Evolutionary conservation across 2,888 invertebrate genomes (phyloP), one percentile per base, ranked within the genome.

Genomic region (Sarcophaga rosellei): DNA sequence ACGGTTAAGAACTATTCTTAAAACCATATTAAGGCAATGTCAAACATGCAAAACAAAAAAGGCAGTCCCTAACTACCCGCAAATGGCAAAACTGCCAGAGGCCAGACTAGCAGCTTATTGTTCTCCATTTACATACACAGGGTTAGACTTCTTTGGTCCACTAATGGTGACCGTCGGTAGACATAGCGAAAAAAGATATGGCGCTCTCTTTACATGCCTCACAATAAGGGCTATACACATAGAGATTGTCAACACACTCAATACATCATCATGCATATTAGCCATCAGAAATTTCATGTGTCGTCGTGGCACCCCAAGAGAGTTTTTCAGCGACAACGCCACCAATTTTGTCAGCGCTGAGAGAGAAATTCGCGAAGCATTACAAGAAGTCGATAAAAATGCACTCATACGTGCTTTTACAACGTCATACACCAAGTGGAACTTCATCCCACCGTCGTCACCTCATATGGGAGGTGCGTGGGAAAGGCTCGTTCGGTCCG

Each of bases 341-440:
- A 86, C 88, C 1, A 88, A 88, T 70, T 88, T 89, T 75, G 47
- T 57, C 11, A 86, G 86, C n/a, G n/a, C n/a, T n/a, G n/a, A n/a
- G n/a, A n/a, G n/a, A n/a, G n/a, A n/a, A n/a, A n/a, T n/a, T n/a
- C n/a, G n/a, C n/a, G n/a, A n/a, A n/a, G n/a, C n/a, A n/a, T n/a
- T n/a, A n/a, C n/a, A n/a, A n/a, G n/a, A n/a, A n/a, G n/a, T n/a
- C n/a, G n/a, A n/a, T n/a, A n/a, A n/a, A n/a, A n/a, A n/a, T n/a
- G n/a, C n/a, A n/a, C n/a, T n/a, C n/a, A n/a, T n/a, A n/a, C n/a
- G n/a, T n/a, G n/a, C n/a, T n/a, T n/a, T n/a, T n/a, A n/a, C n/a
- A n/a, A n/a, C n/a, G n/a, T n/a, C n/a, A n/a, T n/a, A n/a, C n/a
- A n/a, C n/a, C n/a, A n/a, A n/a, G n/a, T n/a, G n/a, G n/a, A n/a